A percentile compares a stretch with the other conserved stretches of the same genome.
phyloP scores from a whole-genome alignment of 2,113 vertebrate genomes.

The Panthera tigris region DNA sequence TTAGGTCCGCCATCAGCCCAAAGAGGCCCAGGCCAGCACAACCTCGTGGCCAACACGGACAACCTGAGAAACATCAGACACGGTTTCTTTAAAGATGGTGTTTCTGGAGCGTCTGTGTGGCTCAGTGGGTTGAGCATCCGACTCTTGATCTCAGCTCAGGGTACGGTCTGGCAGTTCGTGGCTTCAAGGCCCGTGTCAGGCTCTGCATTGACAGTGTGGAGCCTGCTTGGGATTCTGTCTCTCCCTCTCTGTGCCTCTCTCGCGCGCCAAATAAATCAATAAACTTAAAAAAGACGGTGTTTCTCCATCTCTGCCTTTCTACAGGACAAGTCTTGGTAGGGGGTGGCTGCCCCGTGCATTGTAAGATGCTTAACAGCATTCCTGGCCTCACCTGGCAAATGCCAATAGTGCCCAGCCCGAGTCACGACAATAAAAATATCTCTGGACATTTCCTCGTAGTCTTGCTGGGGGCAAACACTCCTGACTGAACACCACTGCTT shows the following conservation, averaged over 20 bases:
- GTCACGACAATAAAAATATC: not conserved
- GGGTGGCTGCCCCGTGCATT: rapidly evolving
- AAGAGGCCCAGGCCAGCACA: not conserved
- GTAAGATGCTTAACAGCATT: rapidly evolving
- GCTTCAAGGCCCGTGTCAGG: no score
- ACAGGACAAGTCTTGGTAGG: rapidly evolving
- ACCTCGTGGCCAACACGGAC: rapidly evolving
- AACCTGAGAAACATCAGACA: rapidly evolving
- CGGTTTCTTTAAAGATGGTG: no score
- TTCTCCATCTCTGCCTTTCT: not conserved
- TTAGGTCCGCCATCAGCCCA: no score
- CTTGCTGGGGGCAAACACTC: not conserved
- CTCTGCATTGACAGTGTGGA: no score
- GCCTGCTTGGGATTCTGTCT: no score
- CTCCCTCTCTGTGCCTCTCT: no score
- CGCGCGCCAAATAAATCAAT: no score
- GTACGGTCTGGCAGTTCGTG: no score
- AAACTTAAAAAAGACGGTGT: no score
- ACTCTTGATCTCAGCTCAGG: no score
- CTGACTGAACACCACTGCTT: not conserved
- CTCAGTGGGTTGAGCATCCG: no score
- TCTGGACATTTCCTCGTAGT: not conserved
- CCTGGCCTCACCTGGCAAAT: not conserved
- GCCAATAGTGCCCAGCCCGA: rapidly evolving
- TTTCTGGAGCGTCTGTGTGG: not conserved